Evolutionary conservation across 2,797 vertebrate genomes (phyloP).

Genomic region (Botia almorhae): DNA sequence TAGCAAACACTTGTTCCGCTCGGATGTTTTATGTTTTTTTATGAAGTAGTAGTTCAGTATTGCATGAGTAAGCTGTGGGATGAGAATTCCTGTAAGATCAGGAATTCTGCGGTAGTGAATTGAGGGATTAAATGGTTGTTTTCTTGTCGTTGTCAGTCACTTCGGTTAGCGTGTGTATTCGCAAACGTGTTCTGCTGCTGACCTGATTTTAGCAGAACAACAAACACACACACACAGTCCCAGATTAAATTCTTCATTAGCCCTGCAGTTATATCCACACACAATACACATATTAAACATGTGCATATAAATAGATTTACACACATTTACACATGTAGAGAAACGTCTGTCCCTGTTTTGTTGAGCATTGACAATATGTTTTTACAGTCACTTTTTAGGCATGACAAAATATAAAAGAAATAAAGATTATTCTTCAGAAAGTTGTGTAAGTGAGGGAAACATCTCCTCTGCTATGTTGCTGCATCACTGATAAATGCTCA

Average conservation of each 20-base stretch:
- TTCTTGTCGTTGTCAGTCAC: neutral
- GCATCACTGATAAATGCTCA: neutral
- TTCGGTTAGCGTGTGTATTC: conserved; percentile 14
- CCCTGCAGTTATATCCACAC: conserved; percentile 33
- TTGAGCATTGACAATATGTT: neutral
- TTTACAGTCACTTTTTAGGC: neutral
- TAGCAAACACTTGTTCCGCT: conserved; percentile 2
- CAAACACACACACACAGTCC: conserved; percentile 18
- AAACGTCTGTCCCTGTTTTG: neutral
- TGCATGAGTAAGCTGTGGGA: neutral
- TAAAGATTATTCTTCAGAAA: too few species aligned
- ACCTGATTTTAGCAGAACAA: conserved; percentile 31
- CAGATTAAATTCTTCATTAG: conserved; percentile 38
- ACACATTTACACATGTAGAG: neutral
- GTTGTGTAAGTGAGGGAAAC: neutral
- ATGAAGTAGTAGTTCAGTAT: neutral
- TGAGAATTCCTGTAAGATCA: neutral
- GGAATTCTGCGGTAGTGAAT: neutral
- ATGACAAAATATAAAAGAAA: neutral
- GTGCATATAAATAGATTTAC: conserved; percentile 5
- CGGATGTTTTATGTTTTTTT: neutral
- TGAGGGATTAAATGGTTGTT: neutral
- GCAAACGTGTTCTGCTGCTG: conserved; percentile 28
- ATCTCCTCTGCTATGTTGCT: neutral
- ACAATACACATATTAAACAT: conserved; percentile 24